Conservation (phyloP, 2,113 vertebrate genomes). For the Sprattus sprattus region DNA sequence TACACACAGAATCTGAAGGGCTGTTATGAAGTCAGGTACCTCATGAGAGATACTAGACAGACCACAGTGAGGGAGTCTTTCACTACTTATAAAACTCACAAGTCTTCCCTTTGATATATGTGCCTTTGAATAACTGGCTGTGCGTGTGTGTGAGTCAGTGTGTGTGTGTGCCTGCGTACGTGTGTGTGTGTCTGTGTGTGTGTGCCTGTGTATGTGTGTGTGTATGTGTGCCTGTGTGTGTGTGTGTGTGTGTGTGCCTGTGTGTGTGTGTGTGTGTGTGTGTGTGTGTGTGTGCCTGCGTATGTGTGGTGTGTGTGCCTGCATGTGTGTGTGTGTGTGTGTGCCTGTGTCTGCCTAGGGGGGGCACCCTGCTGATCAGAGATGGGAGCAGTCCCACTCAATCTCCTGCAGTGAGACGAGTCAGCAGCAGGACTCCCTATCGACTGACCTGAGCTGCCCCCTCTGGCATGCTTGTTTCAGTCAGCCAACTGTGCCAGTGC, state of each 20-base stretch:
- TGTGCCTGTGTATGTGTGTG: background rate
- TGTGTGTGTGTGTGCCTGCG: background rate
- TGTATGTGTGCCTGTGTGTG: background rate
- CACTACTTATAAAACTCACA: background rate
- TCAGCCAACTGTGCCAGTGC: too few species aligned
- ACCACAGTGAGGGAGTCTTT: background rate
- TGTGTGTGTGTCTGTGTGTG: background rate
- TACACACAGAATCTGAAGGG: background rate
- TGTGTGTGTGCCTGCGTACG: background rate
- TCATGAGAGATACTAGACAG: background rate
- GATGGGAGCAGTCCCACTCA: background rate
- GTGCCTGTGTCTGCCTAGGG: background rate
- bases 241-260: background rate
- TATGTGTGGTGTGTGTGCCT: background rate
- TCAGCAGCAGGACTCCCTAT: background rate
- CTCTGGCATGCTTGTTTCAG: too few species aligned
- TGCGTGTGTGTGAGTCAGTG: background rate
- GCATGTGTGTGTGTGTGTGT: background rate
- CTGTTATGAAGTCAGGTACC: background rate
- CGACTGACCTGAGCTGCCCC: background rate
- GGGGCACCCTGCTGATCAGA: background rate
- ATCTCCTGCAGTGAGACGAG: background rate
- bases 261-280: background rate
- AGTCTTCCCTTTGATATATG: background rate
- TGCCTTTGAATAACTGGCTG: background rate